Percentiles rank a stretch among this genome's conserved stretches.
Conservation (phyloP, 2,888 invertebrate genomes). For the Cataglyphis albicans region DNA sequence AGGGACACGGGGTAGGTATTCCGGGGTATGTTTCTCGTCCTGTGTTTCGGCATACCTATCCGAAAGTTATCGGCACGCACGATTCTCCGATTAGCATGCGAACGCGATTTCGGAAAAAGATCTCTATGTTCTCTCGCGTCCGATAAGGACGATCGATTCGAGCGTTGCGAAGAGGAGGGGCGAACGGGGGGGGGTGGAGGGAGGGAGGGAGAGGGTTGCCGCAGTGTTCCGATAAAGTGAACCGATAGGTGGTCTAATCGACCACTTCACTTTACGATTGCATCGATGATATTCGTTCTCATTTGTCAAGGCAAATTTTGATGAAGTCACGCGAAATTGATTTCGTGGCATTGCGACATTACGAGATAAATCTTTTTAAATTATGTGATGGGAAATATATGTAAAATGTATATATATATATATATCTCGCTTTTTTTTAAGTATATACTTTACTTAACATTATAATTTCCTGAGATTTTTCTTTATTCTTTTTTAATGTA, state of each 20-base stretch:
- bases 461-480: not conserved
- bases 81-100: constrained; percentile 41
- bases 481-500: not conserved
- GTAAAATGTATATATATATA: constrained; percentile 3
- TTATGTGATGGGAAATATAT: not conserved
- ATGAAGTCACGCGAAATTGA: constrained; percentile 32
- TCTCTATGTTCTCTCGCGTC: constrained; percentile 26
- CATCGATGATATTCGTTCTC: constrained; percentile 7
- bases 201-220: not conserved
- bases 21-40: constrained; percentile 61
- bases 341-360: constrained; percentile 23
- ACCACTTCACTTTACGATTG: constrained; percentile 37
- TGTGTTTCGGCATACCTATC: constrained; percentile 72
- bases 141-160: constrained; percentile 44
- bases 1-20: constrained; percentile 80
- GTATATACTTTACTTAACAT: not conserved
- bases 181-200: too few species aligned
- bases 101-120: constrained; percentile 34
- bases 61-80: constrained; percentile 63
- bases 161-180: not conserved
- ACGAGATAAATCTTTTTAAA: constrained; percentile 28
- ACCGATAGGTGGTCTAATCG: constrained; percentile 56
- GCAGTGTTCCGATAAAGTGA: constrained; percentile 34
- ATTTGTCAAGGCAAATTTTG: constrained; percentile 19
- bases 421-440: constrained; percentile 11